Evolutionary conservation across 2,888 invertebrate genomes (phyloP).

Genomic region (Eudasyphora cyanicolor): DNA sequence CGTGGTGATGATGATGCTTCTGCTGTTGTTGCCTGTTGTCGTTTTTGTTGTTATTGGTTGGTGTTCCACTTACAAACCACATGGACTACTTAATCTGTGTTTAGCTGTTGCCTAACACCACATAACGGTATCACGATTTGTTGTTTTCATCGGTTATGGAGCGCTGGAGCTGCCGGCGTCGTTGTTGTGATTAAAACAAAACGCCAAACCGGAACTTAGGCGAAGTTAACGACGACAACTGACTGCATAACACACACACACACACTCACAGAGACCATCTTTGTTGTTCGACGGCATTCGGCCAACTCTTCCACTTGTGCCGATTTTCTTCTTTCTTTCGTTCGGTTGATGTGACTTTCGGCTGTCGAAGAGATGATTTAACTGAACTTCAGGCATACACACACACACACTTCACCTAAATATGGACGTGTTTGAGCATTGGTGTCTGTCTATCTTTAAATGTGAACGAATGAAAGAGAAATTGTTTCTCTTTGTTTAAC

Average conservation of each 20-base stretch:
- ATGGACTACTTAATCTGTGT: slow-evolving; percentile 51
- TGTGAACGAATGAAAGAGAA: slow-evolving; percentile 46
- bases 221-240: slow-evolving; percentile 33
- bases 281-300: slow-evolving; percentile 31
- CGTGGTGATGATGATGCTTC: background rate
- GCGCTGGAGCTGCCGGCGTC: too few relatives aligned
- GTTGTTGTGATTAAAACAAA: slow-evolving; percentile 16
- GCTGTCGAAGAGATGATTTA: slow-evolving; percentile 37
- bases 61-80: slow-evolving; percentile 56
- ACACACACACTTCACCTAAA: too few relatives aligned
- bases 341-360: background rate
- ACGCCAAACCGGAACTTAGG: slow-evolving; percentile 51
- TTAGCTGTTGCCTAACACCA: slow-evolving; percentile 52
- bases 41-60: slow-evolving; percentile 8
- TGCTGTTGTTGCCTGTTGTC: background rate
- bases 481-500: slow-evolving; percentile 41
- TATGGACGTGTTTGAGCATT: slow-evolving; percentile 3
- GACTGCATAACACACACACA: slow-evolving; percentile 44
- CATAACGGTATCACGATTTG: slow-evolving; percentile 55
- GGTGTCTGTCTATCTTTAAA: background rate
- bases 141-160: background rate
- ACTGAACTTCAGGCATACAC: slow-evolving; percentile 45
- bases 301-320: background rate
- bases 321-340: background rate
- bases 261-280: slow-evolving; percentile 39